Base-by-base conservation (phyloP, 2,113 vertebrate genomes). In the Pseudonaja textilis region DNA sequence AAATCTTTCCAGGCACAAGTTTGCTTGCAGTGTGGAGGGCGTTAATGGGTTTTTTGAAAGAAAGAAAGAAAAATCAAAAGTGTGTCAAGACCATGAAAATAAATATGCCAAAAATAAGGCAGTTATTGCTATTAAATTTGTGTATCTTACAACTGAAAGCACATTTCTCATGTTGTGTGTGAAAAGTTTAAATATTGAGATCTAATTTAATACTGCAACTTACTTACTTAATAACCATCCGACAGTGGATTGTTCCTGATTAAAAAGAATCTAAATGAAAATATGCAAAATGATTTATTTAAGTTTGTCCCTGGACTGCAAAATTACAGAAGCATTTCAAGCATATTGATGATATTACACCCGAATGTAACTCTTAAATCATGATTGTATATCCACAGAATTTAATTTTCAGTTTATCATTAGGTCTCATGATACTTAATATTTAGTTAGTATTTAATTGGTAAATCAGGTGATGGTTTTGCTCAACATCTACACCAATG, bases 1-100 rank as follows among this genome's bases (percentile, higher is more conserved):
- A 96, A 94, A 96, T 96, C 95, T 95, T 55, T 94, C 91, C 90
- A 93, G 93, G 87, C 91, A 93, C 14, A 90, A 91, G 29, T 42
- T 81, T 81, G 74, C 2, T 91, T 90, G 87, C 64, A 92, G 52
- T 14, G 7, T 34, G 29, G 42, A 47, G 55, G 94, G 93, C 47
- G 52, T 87, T 10, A 61, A 93, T 61, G 34, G 11, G 0, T 92
- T 94, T 61, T 93, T 92, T 96, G 22, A 6, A 69, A 64, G 9
- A 59, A 26, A 61, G 2, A 56, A 26, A 61, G 2, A 22, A 56
- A 64, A n/a, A 95, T 86, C 87, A 91, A 95, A 91, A 26, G 87
- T 94, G 61, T 88, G 89, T 5, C 91, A 94, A 91, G 74, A 88
- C 95, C 57, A 50, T 92, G 50, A 89, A 95, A 95, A 88, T 74